Percentiles rank a stretch among this genome's conserved stretches.
Conservation (phyloP, 37 sponge, comb jelly and placozoan species). For the Chondrilla cf. caribensis region DNA sequence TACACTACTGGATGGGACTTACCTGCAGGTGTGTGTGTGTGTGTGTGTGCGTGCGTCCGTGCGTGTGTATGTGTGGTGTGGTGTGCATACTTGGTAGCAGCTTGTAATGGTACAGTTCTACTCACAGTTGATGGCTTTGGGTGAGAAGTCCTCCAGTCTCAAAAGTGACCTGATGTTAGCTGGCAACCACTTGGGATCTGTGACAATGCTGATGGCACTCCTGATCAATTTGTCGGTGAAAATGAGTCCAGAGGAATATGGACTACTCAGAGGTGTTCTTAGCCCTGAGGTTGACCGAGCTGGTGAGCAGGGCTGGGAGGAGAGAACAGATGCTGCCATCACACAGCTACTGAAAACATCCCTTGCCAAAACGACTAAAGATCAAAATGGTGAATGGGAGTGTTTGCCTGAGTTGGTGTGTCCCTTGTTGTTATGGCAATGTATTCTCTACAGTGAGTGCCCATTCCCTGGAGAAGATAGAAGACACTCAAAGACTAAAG, state of each 20-base stretch:
- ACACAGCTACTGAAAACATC: slow-evolving; percentile 71
- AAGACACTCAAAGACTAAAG: slow-evolving; percentile 80
- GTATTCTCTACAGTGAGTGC: slow-evolving; percentile 27
- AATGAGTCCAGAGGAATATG: slow-evolving; percentile 14
- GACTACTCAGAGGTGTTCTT: background rate
- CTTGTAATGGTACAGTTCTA: background rate
- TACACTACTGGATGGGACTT: slow-evolving; percentile 90
- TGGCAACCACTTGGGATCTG: slow-evolving; percentile 64
- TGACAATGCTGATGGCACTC: slow-evolving; percentile 54
- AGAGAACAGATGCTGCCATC: slow-evolving; percentile 58
- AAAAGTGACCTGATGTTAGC: slow-evolving; percentile 43
- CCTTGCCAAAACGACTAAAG: slow-evolving; percentile 68
- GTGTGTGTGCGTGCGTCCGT: background rate
- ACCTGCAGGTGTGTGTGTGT: slow-evolving; percentile 61
- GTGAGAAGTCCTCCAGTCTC: slow-evolving; percentile 60
- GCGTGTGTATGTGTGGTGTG: too few relatives aligned
- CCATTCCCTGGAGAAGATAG: slow-evolving; percentile 47
- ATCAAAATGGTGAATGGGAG: slow-evolving; percentile 37
- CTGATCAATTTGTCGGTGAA: slow-evolving; percentile 39
- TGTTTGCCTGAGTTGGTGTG: background rate
- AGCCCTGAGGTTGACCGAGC: background rate
- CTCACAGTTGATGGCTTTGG: slow-evolving; percentile 77
- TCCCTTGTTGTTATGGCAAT: background rate
- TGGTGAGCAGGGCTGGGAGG: slow-evolving; percentile 71
- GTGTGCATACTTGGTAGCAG: too few relatives aligned